Base-by-base conservation (phyloP, 2,888 invertebrate species). In the Hemicrepidius hirtus region DNA sequence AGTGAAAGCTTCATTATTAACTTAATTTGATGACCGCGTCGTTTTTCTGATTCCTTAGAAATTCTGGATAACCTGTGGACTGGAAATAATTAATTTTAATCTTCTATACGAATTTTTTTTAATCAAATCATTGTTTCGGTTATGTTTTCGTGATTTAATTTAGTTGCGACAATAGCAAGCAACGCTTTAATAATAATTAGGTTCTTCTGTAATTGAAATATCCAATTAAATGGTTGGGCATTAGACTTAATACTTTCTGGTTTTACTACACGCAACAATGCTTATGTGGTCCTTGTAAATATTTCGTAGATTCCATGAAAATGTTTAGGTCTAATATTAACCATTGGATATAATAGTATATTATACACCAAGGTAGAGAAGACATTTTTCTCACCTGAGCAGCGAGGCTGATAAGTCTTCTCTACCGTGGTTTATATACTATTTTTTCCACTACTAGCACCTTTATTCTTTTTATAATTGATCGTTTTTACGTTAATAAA, bases 1-100 rank as follows among this genome's bases (percentile, higher is more conserved):
- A 67, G 67, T 41, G 67, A 67, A 67, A 67, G 67, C 67, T 49
- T 16, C 4, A 21, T 35, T 59, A 59, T 35, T 35, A 49, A 35
- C 32, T 35, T 55, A 55, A 55, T 55, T 55, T 53, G 53, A 53
- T 53, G 46, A 24, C 24, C 53, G 24, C 6, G 7, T 13, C 3
- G 3, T 55, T 55, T 32, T 55, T 55, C n/a, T 32, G 55, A 13
- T 13, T 20, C 46, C 16, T 13, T 16, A 32, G n/a, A 41, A 53
- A 53, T 53, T 3, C 55, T 55, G 55, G 16, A 13, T 9, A 7
- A 16, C 3, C 28, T 55, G 10, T n/a, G 3, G 10, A 50, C 21
- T 55, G n/a, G 32, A 55, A 35, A 55, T n/a, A 24, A 24, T 3
- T 2, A 24, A 24, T 24, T 24, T 5, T 24, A 3, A 2, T 24